These are phyloP conservation scores for Pipra filicauda DNA, from an alignment of 2,113 vertebrate genomes.

Conservation along the genomic window DNA sequence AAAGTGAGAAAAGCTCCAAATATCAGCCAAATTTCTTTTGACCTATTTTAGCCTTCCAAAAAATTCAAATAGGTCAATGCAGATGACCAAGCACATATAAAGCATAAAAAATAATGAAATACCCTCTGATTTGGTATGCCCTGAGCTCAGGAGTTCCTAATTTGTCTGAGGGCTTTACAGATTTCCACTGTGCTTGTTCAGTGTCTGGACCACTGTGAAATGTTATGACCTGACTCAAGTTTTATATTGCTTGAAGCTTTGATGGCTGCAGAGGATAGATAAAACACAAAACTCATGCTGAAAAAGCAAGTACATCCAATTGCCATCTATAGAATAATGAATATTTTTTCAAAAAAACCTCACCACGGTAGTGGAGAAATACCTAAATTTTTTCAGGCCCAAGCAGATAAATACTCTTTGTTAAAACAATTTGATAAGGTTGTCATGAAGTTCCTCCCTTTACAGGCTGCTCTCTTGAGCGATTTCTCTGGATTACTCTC, in stretches of 20 bases:
- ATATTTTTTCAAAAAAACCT: neutral
- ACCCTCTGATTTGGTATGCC: neutral
- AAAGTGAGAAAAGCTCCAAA: neutral
- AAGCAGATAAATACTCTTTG: neutral
- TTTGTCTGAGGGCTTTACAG: neutral
- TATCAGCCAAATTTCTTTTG: neutral
- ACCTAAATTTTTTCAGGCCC: neutral
- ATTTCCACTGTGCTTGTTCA: neutral
- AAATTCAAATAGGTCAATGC: neutral
- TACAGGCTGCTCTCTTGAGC: neutral
- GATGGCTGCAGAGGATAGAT: neutral
- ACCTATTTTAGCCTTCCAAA: neutral
- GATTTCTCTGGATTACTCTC: neutral
- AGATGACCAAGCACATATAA: neutral
- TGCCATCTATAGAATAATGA: neutral
- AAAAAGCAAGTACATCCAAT: neutral
- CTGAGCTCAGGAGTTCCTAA: neutral
- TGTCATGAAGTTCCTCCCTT: neutral
- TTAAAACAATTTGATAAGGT: neutral
- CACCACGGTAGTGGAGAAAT: neutral
- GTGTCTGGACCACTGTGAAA: neutral
- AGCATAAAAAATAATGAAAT: neutral
- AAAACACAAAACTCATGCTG: neutral
- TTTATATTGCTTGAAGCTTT: neutral
- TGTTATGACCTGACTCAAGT: neutral